These are phyloP conservation scores for Sitobion miscanthi DNA, from an alignment of 1,140 invertebrate species.

Conservation along the genomic window DNA sequence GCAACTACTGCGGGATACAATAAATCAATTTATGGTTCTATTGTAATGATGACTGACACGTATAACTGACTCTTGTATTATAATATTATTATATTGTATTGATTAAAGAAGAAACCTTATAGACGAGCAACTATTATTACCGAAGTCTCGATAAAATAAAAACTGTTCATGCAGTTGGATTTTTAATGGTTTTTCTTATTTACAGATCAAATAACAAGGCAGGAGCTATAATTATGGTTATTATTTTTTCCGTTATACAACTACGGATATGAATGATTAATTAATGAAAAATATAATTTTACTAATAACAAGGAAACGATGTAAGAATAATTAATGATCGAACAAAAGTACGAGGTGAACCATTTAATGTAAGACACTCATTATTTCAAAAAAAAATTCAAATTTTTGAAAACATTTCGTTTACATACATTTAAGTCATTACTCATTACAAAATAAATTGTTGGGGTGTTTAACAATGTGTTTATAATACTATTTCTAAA, in stretches of 20 bases:
- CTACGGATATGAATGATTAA: not conserved
- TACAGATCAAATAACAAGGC: no score
- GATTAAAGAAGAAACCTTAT: not conserved
- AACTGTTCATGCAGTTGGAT: not conserved
- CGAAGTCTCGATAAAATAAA: not conserved
- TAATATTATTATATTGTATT: not conserved
- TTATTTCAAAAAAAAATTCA: not conserved
- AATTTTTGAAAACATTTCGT: not conserved
- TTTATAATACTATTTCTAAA: no score
- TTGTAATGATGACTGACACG: conserved; percentile 4
- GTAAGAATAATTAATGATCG: not conserved
- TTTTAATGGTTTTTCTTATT: not conserved
- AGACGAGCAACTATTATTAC: not conserved
- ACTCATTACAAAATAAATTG: not conserved
- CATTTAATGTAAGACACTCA: not conserved
- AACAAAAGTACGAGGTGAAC: not conserved
- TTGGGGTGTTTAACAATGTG: no score
- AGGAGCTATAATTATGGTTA: no score
- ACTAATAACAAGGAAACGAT: not conserved
- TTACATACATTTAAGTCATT: not conserved
- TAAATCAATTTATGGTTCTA: conserved; percentile 10
- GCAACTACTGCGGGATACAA: not conserved
- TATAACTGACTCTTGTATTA: not conserved
- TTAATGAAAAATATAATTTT: not conserved
- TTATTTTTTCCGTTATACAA: not conserved